Evolutionary conservation across 2,797 vertebrate genomes (phyloP).

Genomic region (Octomys mimax): DNA sequence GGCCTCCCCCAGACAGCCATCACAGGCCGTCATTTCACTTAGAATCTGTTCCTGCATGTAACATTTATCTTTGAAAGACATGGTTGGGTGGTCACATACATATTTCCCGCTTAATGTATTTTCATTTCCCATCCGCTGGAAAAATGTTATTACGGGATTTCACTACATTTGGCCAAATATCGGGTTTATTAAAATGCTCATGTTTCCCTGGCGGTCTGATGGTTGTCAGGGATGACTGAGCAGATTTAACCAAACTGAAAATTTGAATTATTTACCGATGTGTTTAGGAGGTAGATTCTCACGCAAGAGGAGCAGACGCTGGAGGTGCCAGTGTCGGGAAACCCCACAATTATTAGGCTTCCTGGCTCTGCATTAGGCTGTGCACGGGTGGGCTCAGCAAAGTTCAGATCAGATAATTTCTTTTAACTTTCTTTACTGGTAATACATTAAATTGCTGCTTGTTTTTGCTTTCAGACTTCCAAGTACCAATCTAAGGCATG

Average conservation of each 20-base stretch:
- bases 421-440: conserved; percentile 21
- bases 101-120: conserved; percentile 34
- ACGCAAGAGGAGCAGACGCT: neutral
- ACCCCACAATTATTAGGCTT: fast-evolving
- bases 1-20: neutral
- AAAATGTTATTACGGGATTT: conserved; percentile 31
- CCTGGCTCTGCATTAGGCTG: neutral
- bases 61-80: conserved; percentile 44
- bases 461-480: conserved; percentile 10
- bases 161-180: conserved; percentile 63
- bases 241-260: conserved; percentile 34
- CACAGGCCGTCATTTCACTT: neutral
- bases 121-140: conserved; percentile 59
- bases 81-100: conserved; percentile 15
- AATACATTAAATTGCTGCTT: conserved; percentile 30
- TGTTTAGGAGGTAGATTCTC: neutral
- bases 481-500: neutral
- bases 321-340: neutral
- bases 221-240: neutral
- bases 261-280: neutral
- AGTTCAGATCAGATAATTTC: neutral
- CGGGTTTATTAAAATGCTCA: conserved; percentile 53
- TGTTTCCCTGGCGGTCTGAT: conserved; percentile 33
- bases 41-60: neutral
- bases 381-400: neutral